Percentiles rank a stretch among this genome's conserved stretches.
Conservation (phyloP, 2,888 invertebrate genomes). For the Amphipoea oculea region DNA sequence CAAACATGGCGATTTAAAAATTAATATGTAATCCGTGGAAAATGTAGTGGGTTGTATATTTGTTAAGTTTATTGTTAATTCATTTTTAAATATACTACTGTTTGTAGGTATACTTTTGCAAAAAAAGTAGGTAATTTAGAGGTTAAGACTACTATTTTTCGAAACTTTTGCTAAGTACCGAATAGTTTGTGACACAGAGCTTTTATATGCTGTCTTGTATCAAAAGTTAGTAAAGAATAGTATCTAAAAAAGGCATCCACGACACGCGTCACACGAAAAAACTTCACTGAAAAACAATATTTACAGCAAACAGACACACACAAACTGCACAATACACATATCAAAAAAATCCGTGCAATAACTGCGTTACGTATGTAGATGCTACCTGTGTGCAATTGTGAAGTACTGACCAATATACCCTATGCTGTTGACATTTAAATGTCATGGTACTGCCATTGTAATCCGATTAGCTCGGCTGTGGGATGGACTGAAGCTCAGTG, state of each 20-base stretch:
- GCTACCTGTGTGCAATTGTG: slow-evolving; percentile 38
- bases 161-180: background rate
- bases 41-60: too few species aligned
- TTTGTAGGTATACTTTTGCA: too few species aligned
- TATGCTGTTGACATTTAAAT: slow-evolving; percentile 73
- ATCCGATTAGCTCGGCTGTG: slow-evolving; percentile 76
- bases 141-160: background rate
- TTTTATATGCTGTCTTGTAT: background rate
- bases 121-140: too few species aligned
- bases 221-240: background rate
- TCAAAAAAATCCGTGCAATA: slow-evolving; percentile 43
- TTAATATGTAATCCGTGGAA: too few species aligned
- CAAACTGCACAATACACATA: slow-evolving; percentile 2
- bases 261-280: slow-evolving; percentile 8
- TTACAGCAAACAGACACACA: slow-evolving; percentile 23
- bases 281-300: slow-evolving; percentile 27
- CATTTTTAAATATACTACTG: too few species aligned
- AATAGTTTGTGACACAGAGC: background rate
- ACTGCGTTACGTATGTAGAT: slow-evolving; percentile 8
- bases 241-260: slow-evolving; percentile 1
- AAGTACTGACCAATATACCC: slow-evolving; percentile 57
- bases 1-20: background rate
- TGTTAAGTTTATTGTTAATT: too few species aligned
- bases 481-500: slow-evolving; percentile 58
- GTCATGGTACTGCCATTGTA: slow-evolving; percentile 77